Evolutionary conservation across 2,888 invertebrate genomes (phyloP).

Genomic region (Eupsilia transversa): DNA sequence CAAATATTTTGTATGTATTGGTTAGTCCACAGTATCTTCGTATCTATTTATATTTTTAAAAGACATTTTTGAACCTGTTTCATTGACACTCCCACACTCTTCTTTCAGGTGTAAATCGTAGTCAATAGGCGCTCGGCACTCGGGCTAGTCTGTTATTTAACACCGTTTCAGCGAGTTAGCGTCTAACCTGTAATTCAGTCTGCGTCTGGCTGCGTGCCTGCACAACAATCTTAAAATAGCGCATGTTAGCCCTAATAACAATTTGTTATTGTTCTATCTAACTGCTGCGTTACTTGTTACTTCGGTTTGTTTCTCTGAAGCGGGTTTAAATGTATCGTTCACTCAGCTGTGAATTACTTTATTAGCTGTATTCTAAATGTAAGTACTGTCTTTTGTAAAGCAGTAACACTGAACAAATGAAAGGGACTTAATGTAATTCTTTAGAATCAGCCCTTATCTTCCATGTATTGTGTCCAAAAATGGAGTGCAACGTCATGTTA

Average conservation of each 20-base stretch:
- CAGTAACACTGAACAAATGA: neutral
- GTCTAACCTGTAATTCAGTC: slow-evolving; percentile 67
- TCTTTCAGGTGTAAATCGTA: slow-evolving; percentile 46
- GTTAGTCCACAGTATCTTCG: neutral
- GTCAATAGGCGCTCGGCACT: slow-evolving; percentile 52
- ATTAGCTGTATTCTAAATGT: neutral
- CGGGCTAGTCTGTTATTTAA: slow-evolving; percentile 59
- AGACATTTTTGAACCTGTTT: neutral
- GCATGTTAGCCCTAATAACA: slow-evolving; percentile 42
- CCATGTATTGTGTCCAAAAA: too few species aligned
- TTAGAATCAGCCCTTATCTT: neutral
- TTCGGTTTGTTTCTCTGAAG: slow-evolving; percentile 9
- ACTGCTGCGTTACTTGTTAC: slow-evolving; percentile 20
- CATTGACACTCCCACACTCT: slow-evolving; percentile 39
- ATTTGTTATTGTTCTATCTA: slow-evolving; percentile 54
- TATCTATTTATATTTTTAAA: neutral
- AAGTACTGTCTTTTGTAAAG: too few species aligned
- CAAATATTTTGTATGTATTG: neutral
- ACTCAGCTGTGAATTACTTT: neutral
- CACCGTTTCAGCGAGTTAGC: slow-evolving; percentile 59
- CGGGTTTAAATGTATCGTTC: slow-evolving; percentile 7
- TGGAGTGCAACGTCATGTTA: neutral
- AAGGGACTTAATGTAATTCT: neutral
- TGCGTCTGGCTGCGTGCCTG: slow-evolving; percentile 48
- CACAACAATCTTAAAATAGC: slow-evolving; percentile 60